Evolutionary conservation across 2,113 vertebrate species (phyloP).

Genomic region (Myrmecobius fasciatus): DNA sequence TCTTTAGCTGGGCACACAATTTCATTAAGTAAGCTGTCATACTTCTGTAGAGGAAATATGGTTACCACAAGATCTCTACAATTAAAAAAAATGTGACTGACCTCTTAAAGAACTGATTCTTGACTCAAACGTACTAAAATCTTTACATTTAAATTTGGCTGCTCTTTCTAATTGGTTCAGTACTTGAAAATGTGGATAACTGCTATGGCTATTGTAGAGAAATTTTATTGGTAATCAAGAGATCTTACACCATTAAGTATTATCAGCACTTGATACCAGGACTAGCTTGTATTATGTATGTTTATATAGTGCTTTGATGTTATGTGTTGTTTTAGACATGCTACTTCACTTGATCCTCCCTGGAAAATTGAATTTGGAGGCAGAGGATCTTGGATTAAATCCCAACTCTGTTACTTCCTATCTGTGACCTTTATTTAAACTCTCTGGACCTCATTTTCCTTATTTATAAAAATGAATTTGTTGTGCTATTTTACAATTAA

Average conservation of each 20-base stretch:
- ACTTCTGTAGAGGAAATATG: neutral
- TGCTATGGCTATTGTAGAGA: neutral
- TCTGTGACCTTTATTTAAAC: neutral
- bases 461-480: neutral
- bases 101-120: neutral
- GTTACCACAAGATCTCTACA: neutral
- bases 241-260: neutral
- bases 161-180: neutral
- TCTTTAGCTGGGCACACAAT: neutral
- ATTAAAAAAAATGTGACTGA: neutral
- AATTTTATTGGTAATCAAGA: neutral
- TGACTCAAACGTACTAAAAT: neutral
- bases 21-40: neutral
- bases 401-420: neutral
- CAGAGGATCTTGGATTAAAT: neutral
- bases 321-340: neutral
- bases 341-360: neutral
- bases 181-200: neutral
- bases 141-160: neutral
- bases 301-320: neutral
- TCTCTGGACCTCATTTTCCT: neutral
- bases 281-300: neutral
- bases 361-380: neutral
- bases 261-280: neutral
- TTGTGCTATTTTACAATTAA: neutral